Evolutionary conservation across 2,797 vertebrate genomes (phyloP), one percentile per base, ranked within the genome.

Genomic region (Natrix natrix): DNA sequence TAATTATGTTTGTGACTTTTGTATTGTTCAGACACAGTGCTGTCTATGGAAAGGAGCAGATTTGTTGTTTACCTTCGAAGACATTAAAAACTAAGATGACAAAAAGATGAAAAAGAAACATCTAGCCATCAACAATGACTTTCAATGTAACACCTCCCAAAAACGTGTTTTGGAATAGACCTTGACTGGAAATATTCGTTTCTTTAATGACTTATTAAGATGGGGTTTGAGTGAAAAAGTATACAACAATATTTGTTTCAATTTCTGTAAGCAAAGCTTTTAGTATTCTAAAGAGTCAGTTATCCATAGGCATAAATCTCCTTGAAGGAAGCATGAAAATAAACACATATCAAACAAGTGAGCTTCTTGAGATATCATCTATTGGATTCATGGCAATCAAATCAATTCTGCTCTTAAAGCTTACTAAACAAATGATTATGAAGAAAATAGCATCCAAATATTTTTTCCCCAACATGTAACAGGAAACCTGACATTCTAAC

Each of bases 231-330:
- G 57, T n/a, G 66, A 48, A 54, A 93, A 94, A 87, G 88, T 56
- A 92, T 94, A 94, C 92, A 48, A 69, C 1, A 16, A 59, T 0
- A 6, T 95, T 92, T 87, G 83, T 0, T 0, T 93, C 94, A 24
- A 43, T 94, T 95, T 95, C 4, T 55, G 90, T 91, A 89, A 93
- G 59, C 88, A 95, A 95, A 87, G 91, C 66, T 93, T 94, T 88
- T 55, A 93, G 92, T 61, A 93, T 95, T 92, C 92, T 94, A 96
- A 92, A 93, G 17, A 95, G 95, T 92, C 91, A 90, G 7, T 55
- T 86, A 16, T 12, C 55, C 5, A 90, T 93, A 95, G 93, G 54
- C 16, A 95, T 92, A 96, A 93, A 95, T 95, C 88, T 93, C 94
- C 90, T 43, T 56, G 92, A 94, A 59, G 8, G 78, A 37, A 43